Evolutionary conservation across 2,797 vertebrate genomes (phyloP).

Genomic region (Diplodus sargus): DNA sequence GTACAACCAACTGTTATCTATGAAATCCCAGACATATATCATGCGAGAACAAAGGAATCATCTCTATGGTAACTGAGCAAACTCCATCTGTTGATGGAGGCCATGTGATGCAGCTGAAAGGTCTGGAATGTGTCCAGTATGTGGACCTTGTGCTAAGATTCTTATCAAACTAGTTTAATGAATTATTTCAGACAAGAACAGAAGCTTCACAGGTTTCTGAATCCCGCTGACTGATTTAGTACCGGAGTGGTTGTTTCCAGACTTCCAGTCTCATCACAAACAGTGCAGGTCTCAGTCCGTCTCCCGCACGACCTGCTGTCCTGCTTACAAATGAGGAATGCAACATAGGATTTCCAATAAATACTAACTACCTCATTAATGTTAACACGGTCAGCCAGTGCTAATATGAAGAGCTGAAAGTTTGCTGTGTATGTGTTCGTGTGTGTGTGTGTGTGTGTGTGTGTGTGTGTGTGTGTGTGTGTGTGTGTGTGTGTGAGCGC

Average conservation of each 20-base stretch:
- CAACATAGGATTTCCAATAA: slow-evolving; percentile 12
- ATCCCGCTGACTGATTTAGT: slow-evolving; percentile 4
- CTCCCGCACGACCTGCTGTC: neutral
- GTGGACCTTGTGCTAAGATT: neutral
- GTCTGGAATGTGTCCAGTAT: neutral
- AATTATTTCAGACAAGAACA: neutral
- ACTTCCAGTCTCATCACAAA: no score
- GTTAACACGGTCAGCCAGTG: slow-evolving; percentile 22
- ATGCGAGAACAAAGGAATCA: neutral
- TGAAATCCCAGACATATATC: slow-evolving; percentile 1
- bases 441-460: slow-evolving; percentile 25
- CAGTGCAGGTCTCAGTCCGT: neutral
- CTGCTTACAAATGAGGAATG: slow-evolving; percentile 9
- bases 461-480: no score
- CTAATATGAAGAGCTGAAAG: slow-evolving; percentile 34
- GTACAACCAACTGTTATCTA: slow-evolving; percentile 1
- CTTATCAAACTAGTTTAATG: neutral
- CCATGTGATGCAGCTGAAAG: neutral
- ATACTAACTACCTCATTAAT: slow-evolving; percentile 26
- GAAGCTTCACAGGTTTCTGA: neutral
- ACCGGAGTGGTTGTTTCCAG: neutral
- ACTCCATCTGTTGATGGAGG: neutral
- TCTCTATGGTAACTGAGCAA: neutral
- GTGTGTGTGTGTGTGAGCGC: no score
- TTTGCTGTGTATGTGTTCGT: slow-evolving; percentile 20